Evolutionary conservation across 2,888 invertebrate genomes (phyloP).

Genomic region (Thecophora atra): DNA sequence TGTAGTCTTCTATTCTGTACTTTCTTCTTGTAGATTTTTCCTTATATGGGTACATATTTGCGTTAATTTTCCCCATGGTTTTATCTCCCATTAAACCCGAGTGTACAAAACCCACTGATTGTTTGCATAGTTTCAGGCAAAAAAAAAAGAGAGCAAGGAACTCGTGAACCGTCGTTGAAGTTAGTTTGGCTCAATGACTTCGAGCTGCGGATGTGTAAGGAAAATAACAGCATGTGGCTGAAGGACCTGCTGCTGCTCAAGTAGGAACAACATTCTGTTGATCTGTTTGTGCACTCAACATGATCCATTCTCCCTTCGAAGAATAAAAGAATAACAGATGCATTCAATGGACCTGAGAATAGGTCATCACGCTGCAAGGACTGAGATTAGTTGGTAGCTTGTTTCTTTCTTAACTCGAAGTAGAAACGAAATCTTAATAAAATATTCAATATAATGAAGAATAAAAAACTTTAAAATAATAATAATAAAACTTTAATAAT

Average conservation of each 20-base stretch:
- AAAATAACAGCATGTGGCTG: background rate
- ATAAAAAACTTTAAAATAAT: no score
- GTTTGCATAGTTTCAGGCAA: conserved; percentile 27
- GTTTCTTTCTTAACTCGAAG: no score
- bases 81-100: background rate
- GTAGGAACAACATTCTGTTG: conserved; percentile 1
- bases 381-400: background rate
- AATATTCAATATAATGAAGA: no score
- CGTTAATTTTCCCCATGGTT: background rate
- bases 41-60: no score
- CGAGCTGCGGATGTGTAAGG: background rate
- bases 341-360: background rate
- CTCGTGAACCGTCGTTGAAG: conserved; percentile 11
- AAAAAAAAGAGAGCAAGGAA: conserved; percentile 32
- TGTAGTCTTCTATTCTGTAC: no score
- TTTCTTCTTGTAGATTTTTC: no score
- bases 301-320: no score
- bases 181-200: background rate
- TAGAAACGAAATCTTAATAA: no score
- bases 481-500: no score
- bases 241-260: background rate
- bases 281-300: background rate
- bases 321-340: background rate
- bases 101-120: conserved; percentile 3
- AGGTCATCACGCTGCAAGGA: background rate